A percentile compares a stretch with the other conserved stretches of the same genome.
Conservation (phyloP, 2,888 invertebrate species). For the Himalopsyche anomala region DNA sequence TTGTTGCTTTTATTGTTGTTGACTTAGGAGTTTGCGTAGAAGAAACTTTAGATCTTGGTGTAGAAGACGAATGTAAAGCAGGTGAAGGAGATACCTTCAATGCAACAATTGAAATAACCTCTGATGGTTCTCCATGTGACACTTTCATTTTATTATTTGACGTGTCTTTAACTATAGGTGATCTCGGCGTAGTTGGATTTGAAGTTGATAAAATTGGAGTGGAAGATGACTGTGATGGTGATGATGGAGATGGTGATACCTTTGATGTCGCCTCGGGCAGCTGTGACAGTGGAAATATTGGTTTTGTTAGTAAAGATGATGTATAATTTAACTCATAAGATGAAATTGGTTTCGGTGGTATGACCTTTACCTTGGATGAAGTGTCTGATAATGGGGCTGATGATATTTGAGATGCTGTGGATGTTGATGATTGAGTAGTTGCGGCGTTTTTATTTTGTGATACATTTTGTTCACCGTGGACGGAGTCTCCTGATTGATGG, state of each 20-base stretch:
- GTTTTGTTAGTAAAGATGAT: background rate
- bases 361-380: background rate
- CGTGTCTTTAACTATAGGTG: background rate
- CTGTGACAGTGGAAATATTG: background rate
- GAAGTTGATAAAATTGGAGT: slow-evolving; percentile 39
- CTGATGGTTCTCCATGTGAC: background rate
- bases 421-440: slow-evolving; percentile 6
- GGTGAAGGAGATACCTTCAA: slow-evolving; percentile 2
- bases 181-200: background rate
- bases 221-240: slow-evolving; percentile 51
- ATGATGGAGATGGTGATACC: slow-evolving; percentile 42
- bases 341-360: background rate
- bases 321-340: slow-evolving; percentile 5
- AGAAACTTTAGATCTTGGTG: slow-evolving; percentile 7
- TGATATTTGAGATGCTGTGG: background rate
- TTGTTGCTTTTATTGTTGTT: no score
- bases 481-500: background rate
- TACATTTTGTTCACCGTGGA: background rate
- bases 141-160: background rate
- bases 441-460: slow-evolving; percentile 10
- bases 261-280: slow-evolving; percentile 27
- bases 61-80: background rate
- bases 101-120: slow-evolving; percentile 22
- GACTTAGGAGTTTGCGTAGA: background rate
- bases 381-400: slow-evolving; percentile 41